Conservation (phyloP, 2,113 vertebrate genomes). For the Morone saxatilis region DNA sequence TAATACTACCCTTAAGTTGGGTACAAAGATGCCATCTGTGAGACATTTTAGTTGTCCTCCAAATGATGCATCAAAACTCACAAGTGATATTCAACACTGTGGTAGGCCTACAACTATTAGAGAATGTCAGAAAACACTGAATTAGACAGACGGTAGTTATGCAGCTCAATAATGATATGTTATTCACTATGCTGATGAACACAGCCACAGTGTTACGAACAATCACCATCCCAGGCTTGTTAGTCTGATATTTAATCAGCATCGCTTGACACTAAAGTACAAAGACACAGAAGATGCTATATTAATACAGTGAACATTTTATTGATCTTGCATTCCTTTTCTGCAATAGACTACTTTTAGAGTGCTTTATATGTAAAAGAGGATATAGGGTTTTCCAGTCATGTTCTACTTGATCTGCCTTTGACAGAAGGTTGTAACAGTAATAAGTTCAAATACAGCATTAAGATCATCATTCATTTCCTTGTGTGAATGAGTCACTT, state of each 20-base stretch:
- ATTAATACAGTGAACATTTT: neutral
- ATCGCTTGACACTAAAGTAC: neutral
- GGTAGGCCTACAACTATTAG: neutral
- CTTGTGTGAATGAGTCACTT: neutral
- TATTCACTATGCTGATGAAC: neutral
- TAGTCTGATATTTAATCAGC: neutral
- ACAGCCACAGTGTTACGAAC: neutral
- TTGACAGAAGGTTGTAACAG: neutral
- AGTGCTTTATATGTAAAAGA: neutral
- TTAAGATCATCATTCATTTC: neutral
- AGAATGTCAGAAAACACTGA: neutral
- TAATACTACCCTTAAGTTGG: neutral
- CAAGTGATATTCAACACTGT: neutral
- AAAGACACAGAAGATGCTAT: neutral
- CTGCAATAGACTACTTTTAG: no score
- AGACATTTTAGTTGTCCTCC: neutral
- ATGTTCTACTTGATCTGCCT: neutral
- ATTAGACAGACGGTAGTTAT: neutral
- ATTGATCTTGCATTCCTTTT: neutral
- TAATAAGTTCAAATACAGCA: neutral
- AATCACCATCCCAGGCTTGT: neutral
- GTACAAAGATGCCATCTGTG: slow-evolving; percentile 6
- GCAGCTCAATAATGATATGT: neutral
- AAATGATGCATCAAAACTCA: neutral
- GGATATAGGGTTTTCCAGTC: neutral